Conservation (phyloP, 2,888 invertebrate species). For the Syrphus vitripennis region DNA sequence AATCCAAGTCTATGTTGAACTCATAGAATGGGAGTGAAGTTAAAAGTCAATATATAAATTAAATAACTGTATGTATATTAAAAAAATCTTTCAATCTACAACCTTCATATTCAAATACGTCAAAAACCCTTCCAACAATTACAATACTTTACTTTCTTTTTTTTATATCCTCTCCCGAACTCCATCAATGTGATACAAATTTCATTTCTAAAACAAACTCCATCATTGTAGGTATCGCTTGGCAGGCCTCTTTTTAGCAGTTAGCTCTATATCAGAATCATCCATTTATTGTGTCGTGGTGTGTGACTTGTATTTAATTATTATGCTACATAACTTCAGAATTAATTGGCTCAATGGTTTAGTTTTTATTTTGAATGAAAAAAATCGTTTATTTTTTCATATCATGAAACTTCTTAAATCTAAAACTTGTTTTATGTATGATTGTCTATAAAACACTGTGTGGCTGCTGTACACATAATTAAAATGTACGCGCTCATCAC, state of each 20-base stretch:
- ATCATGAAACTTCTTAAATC: conserved; percentile 57
- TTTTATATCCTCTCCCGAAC: conserved; percentile 3
- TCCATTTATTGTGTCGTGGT: neutral
- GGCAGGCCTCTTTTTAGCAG: neutral
- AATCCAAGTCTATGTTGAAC: too few relatives aligned
- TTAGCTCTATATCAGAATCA: neutral
- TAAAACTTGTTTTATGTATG: conserved; percentile 46
- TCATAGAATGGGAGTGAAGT: too few relatives aligned
- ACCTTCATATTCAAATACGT: neutral
- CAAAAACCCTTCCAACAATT: neutral
- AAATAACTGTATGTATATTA: neutral
- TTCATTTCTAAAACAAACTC: neutral
- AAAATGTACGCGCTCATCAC: conserved; percentile 30
- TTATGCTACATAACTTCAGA: conserved; percentile 65
- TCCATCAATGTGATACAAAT: conserved; percentile 9
- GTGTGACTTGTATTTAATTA: conserved; percentile 41
- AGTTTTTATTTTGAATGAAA: conserved; percentile 68
- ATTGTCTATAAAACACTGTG: conserved; percentile 23
- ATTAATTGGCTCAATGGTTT: conserved; percentile 64
- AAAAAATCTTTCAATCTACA: neutral
- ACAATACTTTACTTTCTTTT: conserved; percentile 11
- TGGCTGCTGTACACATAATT: conserved; percentile 7
- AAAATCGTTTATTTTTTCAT: conserved; percentile 71
- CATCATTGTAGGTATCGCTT: conserved; percentile 31
- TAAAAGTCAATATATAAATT: neutral